A percentile compares a stretch with the other conserved stretches of the same genome.
phyloP scores from a whole-genome alignment of 2,888 invertebrate species.

The Allygus modestus region DNA sequence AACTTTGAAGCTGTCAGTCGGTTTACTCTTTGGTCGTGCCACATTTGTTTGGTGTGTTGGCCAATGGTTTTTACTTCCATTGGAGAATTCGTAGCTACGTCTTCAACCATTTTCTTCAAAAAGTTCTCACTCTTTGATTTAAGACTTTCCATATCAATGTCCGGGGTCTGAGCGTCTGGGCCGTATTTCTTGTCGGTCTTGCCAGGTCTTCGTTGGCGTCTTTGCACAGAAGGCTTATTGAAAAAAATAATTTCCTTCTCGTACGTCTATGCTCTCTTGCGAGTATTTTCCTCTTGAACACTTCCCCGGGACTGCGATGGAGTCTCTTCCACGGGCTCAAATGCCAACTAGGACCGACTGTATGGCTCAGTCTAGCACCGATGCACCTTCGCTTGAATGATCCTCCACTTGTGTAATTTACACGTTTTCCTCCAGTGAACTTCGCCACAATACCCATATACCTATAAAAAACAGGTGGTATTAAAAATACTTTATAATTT shows the following conservation, averaged over 20 bases:
- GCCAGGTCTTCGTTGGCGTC: not conserved
- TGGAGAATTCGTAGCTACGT: not conserved
- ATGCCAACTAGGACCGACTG: slow-evolving; percentile 68
- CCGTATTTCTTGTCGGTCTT: slow-evolving; percentile 31
- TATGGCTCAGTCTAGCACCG: slow-evolving; percentile 68
- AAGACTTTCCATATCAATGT: slow-evolving; percentile 20
- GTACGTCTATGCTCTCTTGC: not conserved
- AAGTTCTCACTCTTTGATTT: not conserved
- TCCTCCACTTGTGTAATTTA: slow-evolving; percentile 69
- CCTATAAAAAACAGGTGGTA: too few relatives aligned
- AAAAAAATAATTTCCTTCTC: not conserved
- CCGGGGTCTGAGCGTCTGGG: not conserved
- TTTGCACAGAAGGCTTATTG: not conserved
- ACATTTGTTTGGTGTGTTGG: not conserved
- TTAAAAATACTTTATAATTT: too few relatives aligned
- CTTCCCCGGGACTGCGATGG: slow-evolving; percentile 33
- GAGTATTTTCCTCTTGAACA: slow-evolving; percentile 10
- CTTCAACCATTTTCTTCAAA: slow-evolving; percentile 9
- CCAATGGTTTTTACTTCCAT: slow-evolving; percentile 17
- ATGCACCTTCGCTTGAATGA: slow-evolving; percentile 71
- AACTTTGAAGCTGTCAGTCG: slow-evolving; percentile 57
- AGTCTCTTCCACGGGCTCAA: slow-evolving; percentile 29
- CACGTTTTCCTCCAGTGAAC: slow-evolving; percentile 72
- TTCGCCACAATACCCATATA: slow-evolving; percentile 71
- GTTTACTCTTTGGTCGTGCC: slow-evolving; percentile 31